These are phyloP conservation scores for Smittia sp. DNA, from an alignment of 2,888 invertebrate species.

Conservation along the genomic window DNA sequence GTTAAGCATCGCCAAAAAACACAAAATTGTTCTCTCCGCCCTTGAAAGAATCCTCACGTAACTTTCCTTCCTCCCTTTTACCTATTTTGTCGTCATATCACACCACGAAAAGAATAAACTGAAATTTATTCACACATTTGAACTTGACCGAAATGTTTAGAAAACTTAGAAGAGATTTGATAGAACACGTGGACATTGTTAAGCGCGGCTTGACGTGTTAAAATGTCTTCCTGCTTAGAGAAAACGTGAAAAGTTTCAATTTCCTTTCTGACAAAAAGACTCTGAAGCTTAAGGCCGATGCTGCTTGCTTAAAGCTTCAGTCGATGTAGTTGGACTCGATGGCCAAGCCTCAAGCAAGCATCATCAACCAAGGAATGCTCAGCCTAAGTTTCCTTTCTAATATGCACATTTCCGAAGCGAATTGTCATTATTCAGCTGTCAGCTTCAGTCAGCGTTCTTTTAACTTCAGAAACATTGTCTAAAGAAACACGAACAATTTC, in stretches of 20 bases:
- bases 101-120: background rate
- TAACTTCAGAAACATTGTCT: conserved; percentile 1
- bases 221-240: background rate
- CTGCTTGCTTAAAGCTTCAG: no score
- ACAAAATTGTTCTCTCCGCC: background rate
- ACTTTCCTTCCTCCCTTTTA: background rate
- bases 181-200: background rate
- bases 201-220: background rate
- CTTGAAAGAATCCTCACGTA: background rate
- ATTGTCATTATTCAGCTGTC: no score
- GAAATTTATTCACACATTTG: background rate
- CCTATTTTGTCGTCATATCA: background rate
- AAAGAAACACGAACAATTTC: conserved; percentile 39
- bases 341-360: no score
- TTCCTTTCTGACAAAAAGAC: background rate
- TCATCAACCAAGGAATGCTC: no score
- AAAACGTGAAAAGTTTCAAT: background rate
- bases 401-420: no score
- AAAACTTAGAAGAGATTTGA: background rate
- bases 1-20: background rate
- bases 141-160: background rate
- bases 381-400: no score
- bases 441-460: no score
- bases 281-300: no score
- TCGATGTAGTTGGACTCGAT: no score